phyloP scores from a whole-genome alignment of 2,888 invertebrate species.

The Xylocampa areola region DNA sequence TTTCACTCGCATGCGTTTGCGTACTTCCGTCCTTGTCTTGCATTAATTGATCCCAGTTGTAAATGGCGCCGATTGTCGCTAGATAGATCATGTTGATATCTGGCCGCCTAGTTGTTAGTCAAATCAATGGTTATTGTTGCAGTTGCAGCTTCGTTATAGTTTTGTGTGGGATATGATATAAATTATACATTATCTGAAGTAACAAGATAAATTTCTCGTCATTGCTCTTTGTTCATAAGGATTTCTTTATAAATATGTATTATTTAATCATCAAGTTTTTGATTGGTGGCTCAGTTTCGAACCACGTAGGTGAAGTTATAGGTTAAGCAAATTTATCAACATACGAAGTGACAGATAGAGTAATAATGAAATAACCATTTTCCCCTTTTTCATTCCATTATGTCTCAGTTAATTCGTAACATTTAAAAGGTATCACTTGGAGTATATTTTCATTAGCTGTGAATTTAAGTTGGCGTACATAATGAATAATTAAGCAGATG shows the following conservation, averaged over 20 bases:
- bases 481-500: constrained; percentile 59
- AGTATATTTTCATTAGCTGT: constrained; percentile 14
- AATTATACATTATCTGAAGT: constrained; percentile 25
- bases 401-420: constrained; percentile 6
- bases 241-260: not conserved
- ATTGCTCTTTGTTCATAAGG: constrained; percentile 9
- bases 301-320: too few relatives aligned
- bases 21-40: constrained; percentile 69
- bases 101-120: constrained; percentile 74
- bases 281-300: too few relatives aligned
- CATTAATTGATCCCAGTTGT: constrained; percentile 86
- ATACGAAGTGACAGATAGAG: not conserved
- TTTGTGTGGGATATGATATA: constrained; percentile 32
- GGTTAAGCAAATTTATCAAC: not conserved
- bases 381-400: constrained; percentile 2
- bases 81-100: constrained; percentile 83
- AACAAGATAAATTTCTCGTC: constrained; percentile 3
- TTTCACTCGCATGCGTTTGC: constrained; percentile 54
- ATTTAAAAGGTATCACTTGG: constrained; percentile 12
- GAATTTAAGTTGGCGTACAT: constrained; percentile 17
- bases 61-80: constrained; percentile 86
- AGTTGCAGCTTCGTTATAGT: constrained; percentile 32
- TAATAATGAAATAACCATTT: constrained; percentile 2
- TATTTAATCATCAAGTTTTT: too few relatives aligned
- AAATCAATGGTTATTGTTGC: constrained; percentile 76